Percentiles rank a stretch among this genome's conserved stretches.
Evolutionary conservation across 2,797 vertebrate genomes (phyloP).

Genomic region (Pangasius djambal): DNA sequence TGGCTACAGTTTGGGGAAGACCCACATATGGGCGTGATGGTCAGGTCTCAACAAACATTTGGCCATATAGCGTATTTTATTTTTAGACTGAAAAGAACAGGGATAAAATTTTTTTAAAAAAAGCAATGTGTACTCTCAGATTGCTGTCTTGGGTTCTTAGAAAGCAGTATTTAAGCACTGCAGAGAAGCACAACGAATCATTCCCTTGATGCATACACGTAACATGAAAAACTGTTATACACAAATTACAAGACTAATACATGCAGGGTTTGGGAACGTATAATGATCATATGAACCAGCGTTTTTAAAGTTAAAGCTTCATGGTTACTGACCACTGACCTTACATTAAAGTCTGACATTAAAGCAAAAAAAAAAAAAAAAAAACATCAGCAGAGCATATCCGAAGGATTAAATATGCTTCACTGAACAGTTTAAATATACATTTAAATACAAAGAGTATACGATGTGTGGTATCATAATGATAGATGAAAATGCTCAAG

Average conservation of each 20-base stretch:
- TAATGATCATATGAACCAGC: neutral
- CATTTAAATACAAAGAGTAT: neutral
- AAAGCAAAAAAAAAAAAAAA: neutral
- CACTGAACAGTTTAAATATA: neutral
- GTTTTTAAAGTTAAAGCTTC: conserved; percentile 8
- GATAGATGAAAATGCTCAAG: neutral
- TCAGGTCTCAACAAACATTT: neutral
- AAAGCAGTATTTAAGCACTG: neutral
- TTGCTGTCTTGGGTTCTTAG: neutral
- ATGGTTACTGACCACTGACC: neutral
- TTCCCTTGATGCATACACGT: neutral
- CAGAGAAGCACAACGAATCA: neutral
- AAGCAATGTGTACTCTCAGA: neutral
- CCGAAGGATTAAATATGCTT: neutral
- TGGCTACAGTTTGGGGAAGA: neutral
- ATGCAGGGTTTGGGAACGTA: neutral
- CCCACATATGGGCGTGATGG: neutral
- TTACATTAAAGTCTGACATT: neutral
- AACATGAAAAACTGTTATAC: neutral
- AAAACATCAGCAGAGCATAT: neutral
- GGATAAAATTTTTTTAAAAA: no score
- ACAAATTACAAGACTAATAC: conserved; percentile 2
- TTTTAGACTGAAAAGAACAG: neutral
- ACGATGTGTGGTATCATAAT: neutral
- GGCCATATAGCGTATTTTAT: neutral